Evolutionary conservation across 2,797 vertebrate genomes (phyloP), one percentile per base, ranked within the genome.

Genomic region (Austrolebias charrua): DNA sequence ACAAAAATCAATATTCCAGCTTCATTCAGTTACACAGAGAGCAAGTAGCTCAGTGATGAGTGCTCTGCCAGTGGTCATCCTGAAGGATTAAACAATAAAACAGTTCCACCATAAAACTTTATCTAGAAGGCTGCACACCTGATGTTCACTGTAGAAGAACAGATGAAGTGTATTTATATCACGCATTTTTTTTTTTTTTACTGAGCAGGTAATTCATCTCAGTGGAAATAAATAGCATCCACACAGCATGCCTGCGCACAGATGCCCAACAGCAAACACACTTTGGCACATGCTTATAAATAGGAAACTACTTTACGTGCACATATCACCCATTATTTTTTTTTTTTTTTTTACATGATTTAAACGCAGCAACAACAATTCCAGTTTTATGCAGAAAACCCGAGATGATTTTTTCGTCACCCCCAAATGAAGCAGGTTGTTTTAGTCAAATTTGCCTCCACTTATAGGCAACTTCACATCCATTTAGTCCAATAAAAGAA

Each of bases 1-100:
- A 70, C 43, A 66, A 67, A 80, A 85, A 89, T 87, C 86, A 82
- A 89, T 89, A 84, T 58, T 76, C 64, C 54, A 69, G 69, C 71
- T 80, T 70, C 67, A 67, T 77, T 81, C 80, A 82, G 72, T 86
- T 79, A 80, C 73, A 77, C 50, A 43, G 55, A 75, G 63, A 82
- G 75, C 76, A 79, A 79, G 77, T 63, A 73, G 59, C 71, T 76
- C 71, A 51, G 54, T 74, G 76, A 63, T 69, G 71, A 76, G 63
- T 59, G 67, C 77, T 79, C 55, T 60, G 57, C 55, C 53, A 54
- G 48, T 55, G 63, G 40, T 56, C 67, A 75, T 67, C 63, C 60
- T 28, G 31, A 63, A 13, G 15, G 38, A 69, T 55, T 49, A 79
- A 74, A 55, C 28, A 77, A 53, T 44, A 35, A 69, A 60, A 42